Percentiles rank a stretch among this genome's conserved stretches.
phyloP scores from a whole-genome alignment of 53 echinoderm and acorn worm genomes.

The Patiria pectinifera region DNA sequence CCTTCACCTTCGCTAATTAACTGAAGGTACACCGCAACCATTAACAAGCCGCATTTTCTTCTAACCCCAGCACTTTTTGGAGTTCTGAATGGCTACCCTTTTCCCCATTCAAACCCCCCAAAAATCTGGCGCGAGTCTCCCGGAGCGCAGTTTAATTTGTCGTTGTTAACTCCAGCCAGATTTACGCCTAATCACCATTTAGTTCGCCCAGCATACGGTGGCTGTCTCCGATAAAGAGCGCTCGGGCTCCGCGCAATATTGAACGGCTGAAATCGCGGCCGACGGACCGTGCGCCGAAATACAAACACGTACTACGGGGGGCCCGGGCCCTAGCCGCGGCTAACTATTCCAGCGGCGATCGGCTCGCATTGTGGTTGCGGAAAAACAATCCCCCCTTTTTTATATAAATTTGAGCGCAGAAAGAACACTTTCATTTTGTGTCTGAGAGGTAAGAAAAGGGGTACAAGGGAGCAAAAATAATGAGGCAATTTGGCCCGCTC shows the following conservation, averaged over 20 bases:
- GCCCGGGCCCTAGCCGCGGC: constrained; percentile 2
- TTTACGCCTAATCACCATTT: constrained; percentile 53
- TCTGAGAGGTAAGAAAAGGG: constrained; percentile 13
- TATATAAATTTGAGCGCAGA: not conserved
- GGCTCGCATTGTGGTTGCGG: constrained; percentile 8
- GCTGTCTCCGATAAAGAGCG: not conserved
- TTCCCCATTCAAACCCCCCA: not conserved
- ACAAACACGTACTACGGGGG: constrained; percentile 62
- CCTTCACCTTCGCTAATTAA: not conserved
- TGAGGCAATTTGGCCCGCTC: constrained; percentile 47
- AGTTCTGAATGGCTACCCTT: not conserved
- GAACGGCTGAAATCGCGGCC: constrained; percentile 53
- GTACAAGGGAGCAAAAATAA: constrained; percentile 28
- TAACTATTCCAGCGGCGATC: not conserved
- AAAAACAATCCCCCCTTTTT: constrained; percentile 15
- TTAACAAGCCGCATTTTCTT: not conserved
- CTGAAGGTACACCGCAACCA: not conserved
- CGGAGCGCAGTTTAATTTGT: constrained; percentile 57
- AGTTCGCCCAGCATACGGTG: constrained; percentile 56
- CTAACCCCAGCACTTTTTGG: not conserved
- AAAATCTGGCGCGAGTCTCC: constrained; percentile 11
- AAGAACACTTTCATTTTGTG: constrained; percentile 35
- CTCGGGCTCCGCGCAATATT: constrained; percentile 36
- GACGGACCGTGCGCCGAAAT: constrained; percentile 50
- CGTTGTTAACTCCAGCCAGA: constrained; percentile 47